Evolutionary conservation across 2,888 invertebrate species (phyloP).

Genomic region (Lasioglossum calceatum): DNA sequence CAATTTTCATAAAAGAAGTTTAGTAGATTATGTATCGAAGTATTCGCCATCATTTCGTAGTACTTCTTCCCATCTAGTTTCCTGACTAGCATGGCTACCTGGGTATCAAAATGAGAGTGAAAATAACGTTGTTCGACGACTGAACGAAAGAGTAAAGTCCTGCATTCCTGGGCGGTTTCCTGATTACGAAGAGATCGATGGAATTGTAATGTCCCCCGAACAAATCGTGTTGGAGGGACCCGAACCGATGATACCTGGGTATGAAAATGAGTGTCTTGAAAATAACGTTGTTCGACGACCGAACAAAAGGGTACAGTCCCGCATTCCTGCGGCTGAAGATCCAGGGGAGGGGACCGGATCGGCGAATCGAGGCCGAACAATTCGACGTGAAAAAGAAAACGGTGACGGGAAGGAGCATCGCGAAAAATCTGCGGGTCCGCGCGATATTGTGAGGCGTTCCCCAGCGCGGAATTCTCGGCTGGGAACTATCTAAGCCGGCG

Average conservation of each 20-base stretch:
- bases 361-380: background rate
- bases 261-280: no score
- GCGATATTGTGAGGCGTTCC: slow-evolving; percentile 26
- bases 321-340: background rate
- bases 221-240: no score
- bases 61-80: no score
- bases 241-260: no score
- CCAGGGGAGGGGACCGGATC: background rate
- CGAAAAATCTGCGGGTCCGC: slow-evolving; percentile 2
- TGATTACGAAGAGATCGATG: no score
- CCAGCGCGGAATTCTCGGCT: slow-evolving; percentile 16
- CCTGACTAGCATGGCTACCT: background rate
- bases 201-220: no score
- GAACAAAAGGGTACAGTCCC: no score
- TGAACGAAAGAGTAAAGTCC: background rate
- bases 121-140: background rate
- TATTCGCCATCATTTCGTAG: no score
- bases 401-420: background rate
- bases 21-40: no score
- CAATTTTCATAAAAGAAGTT: no score
- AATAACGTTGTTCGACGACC: no score
- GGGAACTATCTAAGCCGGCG: slow-evolving; percentile 37
- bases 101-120: background rate
- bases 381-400: background rate
- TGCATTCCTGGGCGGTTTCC: no score